phyloP scores from a whole-genome alignment of 2,797 vertebrate species.

The Atherinosoma microstoma region DNA sequence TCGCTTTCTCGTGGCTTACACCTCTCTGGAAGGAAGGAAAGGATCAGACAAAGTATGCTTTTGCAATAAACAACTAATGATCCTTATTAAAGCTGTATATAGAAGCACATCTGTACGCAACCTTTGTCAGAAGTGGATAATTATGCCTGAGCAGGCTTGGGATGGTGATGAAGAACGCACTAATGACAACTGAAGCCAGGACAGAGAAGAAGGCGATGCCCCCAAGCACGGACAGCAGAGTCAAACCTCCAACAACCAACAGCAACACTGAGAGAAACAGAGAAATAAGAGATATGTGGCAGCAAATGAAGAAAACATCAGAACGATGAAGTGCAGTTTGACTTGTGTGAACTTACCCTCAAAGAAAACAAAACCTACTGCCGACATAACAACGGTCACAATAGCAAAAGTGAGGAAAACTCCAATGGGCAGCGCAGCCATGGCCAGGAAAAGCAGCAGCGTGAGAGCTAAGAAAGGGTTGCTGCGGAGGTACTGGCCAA shows the following conservation, averaged over 20 bases:
- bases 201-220: constrained; percentile 68
- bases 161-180: constrained; percentile 31
- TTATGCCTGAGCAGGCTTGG: constrained; percentile 36
- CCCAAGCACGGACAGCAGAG: constrained; percentile 63
- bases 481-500: constrained; percentile 58
- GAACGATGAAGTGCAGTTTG: not conserved
- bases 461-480: constrained; percentile 60
- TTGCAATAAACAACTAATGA: not conserved
- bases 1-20: constrained; percentile 2
- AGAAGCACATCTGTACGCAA: constrained; percentile 22
- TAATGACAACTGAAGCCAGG: constrained; percentile 48
- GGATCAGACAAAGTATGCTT: not conserved
- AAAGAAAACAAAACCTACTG: constrained; percentile 61
- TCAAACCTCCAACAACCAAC: constrained; percentile 54
- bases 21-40: constrained; percentile 8
- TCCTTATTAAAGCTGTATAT: not conserved
- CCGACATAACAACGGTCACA: constrained; percentile 47
- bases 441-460: constrained; percentile 51
- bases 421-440: constrained; percentile 62
- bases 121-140: constrained; percentile 32
- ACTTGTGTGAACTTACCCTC: constrained; percentile 51
- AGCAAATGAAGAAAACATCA: not conserved
- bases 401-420: constrained; percentile 70
- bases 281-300: not conserved
- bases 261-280: constrained; percentile 51